These are phyloP conservation scores for Puffinus mauretanicus DNA, from an alignment of 2,113 vertebrate genomes.

Conservation along the genomic window DNA sequence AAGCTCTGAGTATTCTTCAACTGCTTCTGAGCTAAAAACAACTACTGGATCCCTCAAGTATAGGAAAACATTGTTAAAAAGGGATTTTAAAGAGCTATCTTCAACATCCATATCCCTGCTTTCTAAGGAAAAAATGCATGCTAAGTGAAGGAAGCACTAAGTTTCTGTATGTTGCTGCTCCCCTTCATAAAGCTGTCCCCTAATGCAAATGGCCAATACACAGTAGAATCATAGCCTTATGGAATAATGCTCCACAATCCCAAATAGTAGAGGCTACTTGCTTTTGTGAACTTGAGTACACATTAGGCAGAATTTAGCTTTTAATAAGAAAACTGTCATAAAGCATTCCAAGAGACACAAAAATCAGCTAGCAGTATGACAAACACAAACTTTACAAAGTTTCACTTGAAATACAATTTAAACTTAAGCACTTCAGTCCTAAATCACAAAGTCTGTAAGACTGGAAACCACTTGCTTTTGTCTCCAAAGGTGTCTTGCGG, in stretches of 20 bases:
- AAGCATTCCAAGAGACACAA: background rate
- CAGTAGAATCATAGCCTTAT: background rate
- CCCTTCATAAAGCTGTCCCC: background rate
- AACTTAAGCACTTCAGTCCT: slow-evolving; percentile 4
- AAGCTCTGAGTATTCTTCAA: background rate
- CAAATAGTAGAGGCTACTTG: background rate
- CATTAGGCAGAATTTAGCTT: background rate
- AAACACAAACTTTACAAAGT: background rate
- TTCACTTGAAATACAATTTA: background rate
- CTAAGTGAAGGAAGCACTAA: background rate
- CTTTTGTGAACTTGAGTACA: background rate
- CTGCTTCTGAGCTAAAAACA: background rate
- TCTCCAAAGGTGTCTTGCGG: slow-evolving; percentile 60
- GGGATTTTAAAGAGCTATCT: background rate
- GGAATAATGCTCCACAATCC: background rate
- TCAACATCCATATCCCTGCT: background rate
- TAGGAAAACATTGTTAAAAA: background rate
- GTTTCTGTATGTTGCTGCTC: background rate
- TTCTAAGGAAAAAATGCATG: background rate
- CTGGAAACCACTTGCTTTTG: slow-evolving; percentile 64
- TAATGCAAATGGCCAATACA: background rate
- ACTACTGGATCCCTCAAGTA: background rate
- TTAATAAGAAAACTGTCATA: background rate
- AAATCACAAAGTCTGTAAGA: slow-evolving; percentile 57
- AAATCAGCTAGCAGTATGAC: background rate